Base-by-base conservation (phyloP, 2,113 vertebrate species). In the Hippocampus comes region DNA sequence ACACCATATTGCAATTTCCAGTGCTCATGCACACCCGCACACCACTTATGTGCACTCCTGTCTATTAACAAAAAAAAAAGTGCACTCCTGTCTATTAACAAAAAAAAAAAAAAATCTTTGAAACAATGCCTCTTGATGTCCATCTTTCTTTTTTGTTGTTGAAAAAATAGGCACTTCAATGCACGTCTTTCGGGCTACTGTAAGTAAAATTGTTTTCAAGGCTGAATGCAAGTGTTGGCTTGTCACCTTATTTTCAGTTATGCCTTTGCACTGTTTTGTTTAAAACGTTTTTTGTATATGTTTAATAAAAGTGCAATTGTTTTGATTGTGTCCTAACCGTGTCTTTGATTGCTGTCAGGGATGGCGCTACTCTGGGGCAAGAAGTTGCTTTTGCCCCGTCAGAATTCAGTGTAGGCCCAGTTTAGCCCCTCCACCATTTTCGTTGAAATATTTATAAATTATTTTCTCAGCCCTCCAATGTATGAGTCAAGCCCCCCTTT, bases 261-360 rank as follows among this genome's bases (percentile, higher is more conserved):
- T 46, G n/a, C 11, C 21, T 61, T 65, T 42, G 34, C 68, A 74
- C 43, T 69, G 53, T 70, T 67, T 63, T 63, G 43, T 79, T 79
- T 51, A 64, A 30, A 55, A 42, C 81, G 73, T 80, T 69, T 76
- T 69, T 78, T 78, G 73, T 65, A 68, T 0, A 66, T 63, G 51
- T 85, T 82, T 57, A 86, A 87, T 85, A 75, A 90, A 89, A 86
- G 79, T 82, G 76, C 79, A 84, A 84, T 85, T 42, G 2, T 63
- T 73, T 77, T 64, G 25, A 60, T 12, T 15, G 38, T 55, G 14
- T 30, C 3, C 1, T 0, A 10, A 34, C 23, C 51, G 23, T 68
- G 51, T 53, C 18, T 53, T 71, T 68, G 0, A 56, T 78, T 66
- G 7, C 10, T 53, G 27, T 7, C 15, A 48, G 3, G 46, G 46